These are phyloP conservation scores for Hydropsyche betteni DNA, from an alignment of 2,888 invertebrate genomes.

Conservation along the genomic window DNA sequence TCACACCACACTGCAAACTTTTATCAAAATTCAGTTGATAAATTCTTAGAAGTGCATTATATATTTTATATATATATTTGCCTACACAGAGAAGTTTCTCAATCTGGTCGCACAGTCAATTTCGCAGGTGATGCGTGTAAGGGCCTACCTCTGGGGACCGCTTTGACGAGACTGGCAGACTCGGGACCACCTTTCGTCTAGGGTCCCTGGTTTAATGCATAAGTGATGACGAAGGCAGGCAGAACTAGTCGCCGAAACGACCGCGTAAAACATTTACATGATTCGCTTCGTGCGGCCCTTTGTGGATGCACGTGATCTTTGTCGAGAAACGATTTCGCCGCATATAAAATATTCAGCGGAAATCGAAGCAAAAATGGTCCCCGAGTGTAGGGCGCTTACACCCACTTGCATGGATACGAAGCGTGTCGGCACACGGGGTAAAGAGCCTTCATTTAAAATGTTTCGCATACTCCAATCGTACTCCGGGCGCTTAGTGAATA, in stretches of 20 bases:
- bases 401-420: neutral
- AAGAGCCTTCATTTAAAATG: slow-evolving; percentile 7
- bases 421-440: neutral
- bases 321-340: slow-evolving; percentile 32
- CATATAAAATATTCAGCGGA: slow-evolving; percentile 33
- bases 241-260: slow-evolving; percentile 47
- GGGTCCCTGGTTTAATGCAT: slow-evolving; percentile 67
- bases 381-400: slow-evolving; percentile 1
- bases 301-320: slow-evolving; percentile 45
- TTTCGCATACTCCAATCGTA: neutral
- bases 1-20: neutral
- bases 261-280: slow-evolving; percentile 56
- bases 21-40: slow-evolving; percentile 8
- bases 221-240: slow-evolving; percentile 63
- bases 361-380: slow-evolving; percentile 32
- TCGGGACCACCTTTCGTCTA: slow-evolving; percentile 58
- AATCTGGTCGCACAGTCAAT: slow-evolving; percentile 1
- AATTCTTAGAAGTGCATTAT: neutral
- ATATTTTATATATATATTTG: neutral
- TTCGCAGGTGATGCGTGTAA: slow-evolving; percentile 27
- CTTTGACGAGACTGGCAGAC: slow-evolving; percentile 55
- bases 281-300: slow-evolving; percentile 43
- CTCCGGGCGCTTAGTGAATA: neutral
- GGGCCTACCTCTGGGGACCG: slow-evolving; percentile 37
- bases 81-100: neutral